Base-by-base conservation (phyloP, 2,797 vertebrate species). In the Valencia hispanica region DNA sequence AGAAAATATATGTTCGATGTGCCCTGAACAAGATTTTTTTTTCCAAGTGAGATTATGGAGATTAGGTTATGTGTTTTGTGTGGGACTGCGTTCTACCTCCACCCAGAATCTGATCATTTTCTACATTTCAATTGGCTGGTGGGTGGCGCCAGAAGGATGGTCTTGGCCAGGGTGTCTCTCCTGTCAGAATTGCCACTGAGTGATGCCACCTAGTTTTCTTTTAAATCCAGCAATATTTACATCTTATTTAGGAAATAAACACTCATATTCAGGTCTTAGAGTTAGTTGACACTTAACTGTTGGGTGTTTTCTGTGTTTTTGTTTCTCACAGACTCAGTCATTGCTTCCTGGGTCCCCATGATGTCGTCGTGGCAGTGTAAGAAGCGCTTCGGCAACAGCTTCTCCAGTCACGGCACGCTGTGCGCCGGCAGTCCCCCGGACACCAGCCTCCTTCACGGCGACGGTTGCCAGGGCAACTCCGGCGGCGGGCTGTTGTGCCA, bases 401-500 rank as follows among this genome's bases (percentile, higher is more conserved):
- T 97, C 93, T 97, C 96, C 43, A 96, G 93, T 84, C 96, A 97
- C 27, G 94, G 94, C 86, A 97, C 97, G 88, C 94, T 98, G 71
- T 98, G 97, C 41, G 97, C 97, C 0, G 97, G 97, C 79, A 97
- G 96, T 80, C 95, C 97, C 63, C 96, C 96, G 7, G 95, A 97
- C 93, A 95, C 96, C 22, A 95, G 96, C 77, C 92, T 94, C 12
- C 95, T 95, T 75, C 93, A 92, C 27, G 95, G 94, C 32, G 95
- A 97, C 89, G 95, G 95, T 84, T 98, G 97, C 77, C 96, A 96
- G 81, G 96, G 97, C 14, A 96, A 97, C 94, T 96, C 96, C 0
- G 97, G 97, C n/a, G 97, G 97, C 30, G 97, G 97, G 7, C 94
- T 98, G 86, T 92, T 96, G 91, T 98, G 97, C 81, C 97, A 96